Percentiles rank a stretch among this genome's conserved stretches.
These are phyloP conservation scores for Anarhynchus alexandrinus DNA, from an alignment of 2,113 vertebrate genomes.

Conservation along the genomic window DNA sequence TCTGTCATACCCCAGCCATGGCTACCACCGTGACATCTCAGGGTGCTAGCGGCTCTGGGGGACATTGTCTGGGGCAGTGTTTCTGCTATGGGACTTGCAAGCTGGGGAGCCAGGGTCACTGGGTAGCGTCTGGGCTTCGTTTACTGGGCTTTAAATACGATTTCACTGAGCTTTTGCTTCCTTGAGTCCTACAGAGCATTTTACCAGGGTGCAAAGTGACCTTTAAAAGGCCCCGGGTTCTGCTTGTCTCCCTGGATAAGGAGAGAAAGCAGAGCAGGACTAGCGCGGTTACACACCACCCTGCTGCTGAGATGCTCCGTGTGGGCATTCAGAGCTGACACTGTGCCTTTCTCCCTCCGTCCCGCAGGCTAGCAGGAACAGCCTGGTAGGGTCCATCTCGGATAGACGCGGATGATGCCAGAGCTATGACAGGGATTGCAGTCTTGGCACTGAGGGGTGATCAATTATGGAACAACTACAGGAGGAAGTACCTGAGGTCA, in stretches of 20 bases:
- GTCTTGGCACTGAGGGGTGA: slow-evolving; percentile 76
- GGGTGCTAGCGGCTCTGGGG: rapidly evolving
- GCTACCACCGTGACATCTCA: neutral
- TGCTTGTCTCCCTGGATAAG: neutral
- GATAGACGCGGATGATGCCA: slow-evolving; percentile 76
- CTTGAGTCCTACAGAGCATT: neutral
- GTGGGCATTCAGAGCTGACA: neutral
- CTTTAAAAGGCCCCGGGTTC: neutral
- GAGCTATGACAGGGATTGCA: slow-evolving; percentile 82
- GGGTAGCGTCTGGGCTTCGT: neutral
- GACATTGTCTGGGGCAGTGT: neutral
- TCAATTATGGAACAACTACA: slow-evolving; percentile 81
- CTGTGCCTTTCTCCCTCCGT: neutral
- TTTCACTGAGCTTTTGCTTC: neutral
- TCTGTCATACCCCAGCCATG: neutral
- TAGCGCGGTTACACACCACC: neutral
- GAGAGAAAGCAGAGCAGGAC: neutral
- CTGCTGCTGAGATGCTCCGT: neutral
- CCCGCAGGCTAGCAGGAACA: slow-evolving; percentile 63
- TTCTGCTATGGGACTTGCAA: neutral
- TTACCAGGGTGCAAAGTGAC: neutral
- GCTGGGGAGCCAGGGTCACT: neutral
- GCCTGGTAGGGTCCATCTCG: slow-evolving; percentile 69
- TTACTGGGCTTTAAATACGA: neutral
- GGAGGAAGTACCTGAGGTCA: slow-evolving; percentile 78